Evolutionary conservation across 1,140 invertebrate species (phyloP).

Genomic region (Thaumatotibia leucotreta): DNA sequence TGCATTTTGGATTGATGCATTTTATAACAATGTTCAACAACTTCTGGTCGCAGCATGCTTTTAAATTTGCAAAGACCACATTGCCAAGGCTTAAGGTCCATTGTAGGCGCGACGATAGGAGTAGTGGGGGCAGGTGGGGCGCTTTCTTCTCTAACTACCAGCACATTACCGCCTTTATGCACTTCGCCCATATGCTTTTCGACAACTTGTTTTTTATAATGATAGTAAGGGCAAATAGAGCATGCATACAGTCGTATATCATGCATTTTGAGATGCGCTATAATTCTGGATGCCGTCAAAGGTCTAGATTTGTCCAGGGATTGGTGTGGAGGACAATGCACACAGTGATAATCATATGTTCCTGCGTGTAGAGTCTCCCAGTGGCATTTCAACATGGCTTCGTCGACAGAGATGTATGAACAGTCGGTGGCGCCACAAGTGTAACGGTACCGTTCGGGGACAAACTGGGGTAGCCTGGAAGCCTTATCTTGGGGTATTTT

Average conservation of each 20-base stretch:
- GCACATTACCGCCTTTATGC: constrained; percentile 77
- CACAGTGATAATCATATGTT: constrained; percentile 80
- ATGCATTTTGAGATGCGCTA: constrained; percentile 86
- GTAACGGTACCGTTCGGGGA: constrained; percentile 81
- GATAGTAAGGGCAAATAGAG: constrained; percentile 80
- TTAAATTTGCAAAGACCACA: constrained; percentile 82
- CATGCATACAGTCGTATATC: constrained; percentile 83
- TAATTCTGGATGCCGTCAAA: constrained; percentile 77
- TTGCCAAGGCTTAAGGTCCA: constrained; percentile 80
- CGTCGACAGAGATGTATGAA: constrained; percentile 84
- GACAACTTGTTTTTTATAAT: constrained; percentile 79
- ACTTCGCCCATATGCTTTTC: constrained; percentile 82
- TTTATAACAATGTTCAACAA: constrained; percentile 77
- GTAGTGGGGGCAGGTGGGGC: constrained; percentile 22
- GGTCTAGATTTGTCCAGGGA: constrained; percentile 50
- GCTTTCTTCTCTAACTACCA: constrained; percentile 77
- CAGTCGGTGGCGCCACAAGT: constrained; percentile 84
- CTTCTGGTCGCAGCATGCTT: constrained; percentile 78
- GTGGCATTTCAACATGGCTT: constrained; percentile 83
- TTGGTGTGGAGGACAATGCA: constrained; percentile 79
- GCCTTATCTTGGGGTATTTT: constrained; percentile 34
- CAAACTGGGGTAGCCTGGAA: constrained; percentile 77
- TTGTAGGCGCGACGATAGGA: constrained; percentile 48
- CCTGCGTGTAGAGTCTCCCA: constrained; percentile 83
- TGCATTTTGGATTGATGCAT: constrained; percentile 80